Base-by-base conservation (phyloP, 2,113 vertebrate genomes). In the Triplophysa rosa region DNA sequence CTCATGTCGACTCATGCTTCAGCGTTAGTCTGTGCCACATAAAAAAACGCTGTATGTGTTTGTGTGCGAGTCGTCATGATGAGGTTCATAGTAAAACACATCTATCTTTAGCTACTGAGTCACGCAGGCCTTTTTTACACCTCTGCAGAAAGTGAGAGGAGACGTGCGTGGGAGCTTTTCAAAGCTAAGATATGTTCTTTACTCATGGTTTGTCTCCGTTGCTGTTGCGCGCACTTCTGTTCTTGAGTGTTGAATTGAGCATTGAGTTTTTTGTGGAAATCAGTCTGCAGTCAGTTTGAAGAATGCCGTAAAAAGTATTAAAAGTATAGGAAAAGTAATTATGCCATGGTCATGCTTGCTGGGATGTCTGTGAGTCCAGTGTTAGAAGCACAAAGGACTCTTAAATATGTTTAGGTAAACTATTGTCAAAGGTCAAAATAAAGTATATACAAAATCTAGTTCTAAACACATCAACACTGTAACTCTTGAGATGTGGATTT, bases 71-170 rank as follows among this genome's bases (percentile, higher is more conserved):
- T 8, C 10, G 0, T 54, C 5, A 70, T 33, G 52, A 40, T 59
- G 19, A 63, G 23, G 40, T 42, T 61, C n/a, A 23, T 61, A 73
- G 70, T 74, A 62, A 76, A 64, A 65, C 6, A 8, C 16, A 52
- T 65, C 61, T 76, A 64, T 64, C 73, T 49, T 76, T 52, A 76
- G 73, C 17, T 21, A 65, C 6, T 65, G 61, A 52, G 23, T 52
- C 61, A 49, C 33, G 13, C 56, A 33, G 23, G 23, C 21, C 19
- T 74, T 62, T 74, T 74, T 63, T 29, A 63, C 12, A 49, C 58
- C 23, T 29, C 73, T 21, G 3, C 33, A n/a, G 3, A 24, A 11
- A 65, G 23, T 29, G 23, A 65, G 29, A 17, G 17, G 42, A 65
- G 61, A 17, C 29, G 10, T 23, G n/a, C 14, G 40, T 45, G 71